phyloP scores from a whole-genome alignment of 2,888 invertebrate species.

The Ferdinandea cuprea region DNA sequence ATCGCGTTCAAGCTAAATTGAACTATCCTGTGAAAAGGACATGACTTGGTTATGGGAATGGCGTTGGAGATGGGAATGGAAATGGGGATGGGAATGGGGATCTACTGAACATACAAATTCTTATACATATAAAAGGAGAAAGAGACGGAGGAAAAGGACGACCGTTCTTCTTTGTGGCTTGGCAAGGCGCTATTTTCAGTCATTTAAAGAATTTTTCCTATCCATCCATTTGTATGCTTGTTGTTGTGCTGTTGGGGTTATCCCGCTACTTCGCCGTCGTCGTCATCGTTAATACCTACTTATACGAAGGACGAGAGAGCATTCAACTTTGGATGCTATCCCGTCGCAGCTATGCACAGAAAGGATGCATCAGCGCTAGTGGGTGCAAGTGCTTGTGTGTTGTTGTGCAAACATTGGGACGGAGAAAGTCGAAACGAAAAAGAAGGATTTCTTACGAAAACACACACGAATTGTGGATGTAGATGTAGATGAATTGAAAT shows the following conservation, averaged over 20 bases:
- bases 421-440: conserved; percentile 34
- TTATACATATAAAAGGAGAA: too few relatives aligned
- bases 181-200: conserved; percentile 66
- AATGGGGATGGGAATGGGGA: too few relatives aligned
- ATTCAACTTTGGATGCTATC: conserved; percentile 65
- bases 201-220: conserved; percentile 62
- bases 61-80: too few relatives aligned
- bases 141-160: background rate
- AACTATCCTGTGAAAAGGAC: conserved; percentile 74
- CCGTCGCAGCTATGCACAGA: background rate
- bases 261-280: conserved; percentile 47
- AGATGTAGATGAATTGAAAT: conserved; percentile 56
- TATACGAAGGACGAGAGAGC: conserved; percentile 65
- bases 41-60: conserved; percentile 61
- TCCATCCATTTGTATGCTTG: conserved; percentile 50
- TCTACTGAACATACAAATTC: conserved; percentile 29
- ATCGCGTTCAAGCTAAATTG: conserved; percentile 75
- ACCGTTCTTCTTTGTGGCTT: conserved; percentile 16
- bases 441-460: conserved; percentile 61
- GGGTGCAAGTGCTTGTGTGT: conserved; percentile 40
- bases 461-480: conserved; percentile 47
- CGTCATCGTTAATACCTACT: conserved; percentile 23
- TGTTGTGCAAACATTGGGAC: conserved; percentile 70
- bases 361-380: background rate
- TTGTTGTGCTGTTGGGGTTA: conserved; percentile 41